Evolutionary conservation across 1,140 invertebrate species (phyloP).

Genomic region (Forficula auricularia): DNA sequence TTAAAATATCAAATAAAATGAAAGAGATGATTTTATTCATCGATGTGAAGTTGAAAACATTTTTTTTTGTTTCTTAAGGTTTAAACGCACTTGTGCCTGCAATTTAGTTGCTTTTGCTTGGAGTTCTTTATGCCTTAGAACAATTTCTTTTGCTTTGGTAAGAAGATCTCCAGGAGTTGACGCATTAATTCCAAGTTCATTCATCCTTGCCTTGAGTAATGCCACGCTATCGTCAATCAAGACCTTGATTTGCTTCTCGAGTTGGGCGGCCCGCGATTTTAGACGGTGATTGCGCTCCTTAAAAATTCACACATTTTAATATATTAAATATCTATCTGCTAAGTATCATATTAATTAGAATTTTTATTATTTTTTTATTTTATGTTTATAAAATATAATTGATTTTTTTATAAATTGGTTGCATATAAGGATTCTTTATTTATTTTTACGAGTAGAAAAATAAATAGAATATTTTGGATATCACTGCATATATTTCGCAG

Average conservation of each 20-base stretch:
- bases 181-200: conserved; percentile 71
- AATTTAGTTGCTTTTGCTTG: conserved; percentile 69
- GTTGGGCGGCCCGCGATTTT: conserved; percentile 57
- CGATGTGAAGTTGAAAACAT: too few species aligned
- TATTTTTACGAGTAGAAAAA: too few species aligned
- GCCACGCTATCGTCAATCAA: conserved; percentile 83
- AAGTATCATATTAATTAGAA: too few species aligned
- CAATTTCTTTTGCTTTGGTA: conserved; percentile 81
- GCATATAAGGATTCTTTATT: too few species aligned
- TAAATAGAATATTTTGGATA: too few species aligned
- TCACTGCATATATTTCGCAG: too few species aligned
- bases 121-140: conserved; percentile 73
- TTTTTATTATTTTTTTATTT: too few species aligned
- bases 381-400: too few species aligned
- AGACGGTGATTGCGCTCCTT: conserved; percentile 64
- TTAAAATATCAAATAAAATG: too few species aligned
- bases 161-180: conserved; percentile 68
- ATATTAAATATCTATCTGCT: background rate
- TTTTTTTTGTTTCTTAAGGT: too few species aligned
- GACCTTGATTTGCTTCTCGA: conserved; percentile 80
- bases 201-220: conserved; percentile 73
- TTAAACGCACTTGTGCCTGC: conserved; percentile 72
- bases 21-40: too few species aligned
- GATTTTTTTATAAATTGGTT: too few species aligned
- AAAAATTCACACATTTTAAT: conserved; percentile 13